Conservation (phyloP, 2,113 vertebrate genomes). For the Sturnus vulgaris region DNA sequence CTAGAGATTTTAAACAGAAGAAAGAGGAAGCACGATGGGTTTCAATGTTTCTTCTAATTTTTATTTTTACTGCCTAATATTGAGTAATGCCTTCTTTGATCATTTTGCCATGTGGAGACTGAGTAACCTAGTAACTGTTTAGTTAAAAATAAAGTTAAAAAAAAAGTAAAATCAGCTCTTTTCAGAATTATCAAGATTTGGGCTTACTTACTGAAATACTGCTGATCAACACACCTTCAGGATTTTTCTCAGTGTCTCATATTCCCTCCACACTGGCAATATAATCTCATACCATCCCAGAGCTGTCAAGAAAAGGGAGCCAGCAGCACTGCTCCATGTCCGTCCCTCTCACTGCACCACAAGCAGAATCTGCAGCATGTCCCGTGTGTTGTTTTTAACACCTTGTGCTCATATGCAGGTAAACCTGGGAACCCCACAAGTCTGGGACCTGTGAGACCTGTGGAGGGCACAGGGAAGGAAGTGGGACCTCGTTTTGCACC, state of each 20-base stretch:
- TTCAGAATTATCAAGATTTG: not conserved
- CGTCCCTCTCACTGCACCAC: not conserved
- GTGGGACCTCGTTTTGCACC: not conserved
- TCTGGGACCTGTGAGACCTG: not conserved
- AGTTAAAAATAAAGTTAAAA: not conserved
- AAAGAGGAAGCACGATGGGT: not conserved
- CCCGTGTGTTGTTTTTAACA: not conserved
- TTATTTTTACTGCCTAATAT: not conserved
- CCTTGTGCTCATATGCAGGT: not conserved
- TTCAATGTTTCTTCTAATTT: not conserved
- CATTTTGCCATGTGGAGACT: not conserved
- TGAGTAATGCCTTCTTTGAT: not conserved
- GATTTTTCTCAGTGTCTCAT: not conserved
- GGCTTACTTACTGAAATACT: not conserved
- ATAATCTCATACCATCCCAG: not conserved
- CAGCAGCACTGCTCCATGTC: fast-evolving
- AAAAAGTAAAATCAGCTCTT: not conserved
- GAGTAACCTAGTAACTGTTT: not conserved
- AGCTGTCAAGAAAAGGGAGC: not conserved
- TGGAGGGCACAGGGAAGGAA: not conserved
- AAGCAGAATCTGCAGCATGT: not conserved
- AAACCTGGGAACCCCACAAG: fast-evolving
- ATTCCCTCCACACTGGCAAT: not conserved
- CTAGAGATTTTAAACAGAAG: not conserved
- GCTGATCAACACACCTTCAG: not conserved